Base-by-base conservation (phyloP, 2,888 invertebrate genomes). In the Plusia festucae region DNA sequence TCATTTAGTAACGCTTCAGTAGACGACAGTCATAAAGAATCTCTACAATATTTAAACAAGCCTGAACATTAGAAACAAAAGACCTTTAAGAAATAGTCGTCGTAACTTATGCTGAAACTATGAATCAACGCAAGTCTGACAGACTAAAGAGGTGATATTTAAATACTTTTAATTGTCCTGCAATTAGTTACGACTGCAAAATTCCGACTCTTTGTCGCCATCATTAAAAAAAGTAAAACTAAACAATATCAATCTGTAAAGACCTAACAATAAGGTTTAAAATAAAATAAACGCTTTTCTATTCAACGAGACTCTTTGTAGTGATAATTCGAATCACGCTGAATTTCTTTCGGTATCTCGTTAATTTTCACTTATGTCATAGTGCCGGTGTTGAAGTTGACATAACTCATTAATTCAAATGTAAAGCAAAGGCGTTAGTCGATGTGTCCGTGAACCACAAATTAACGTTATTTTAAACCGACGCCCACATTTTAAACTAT, bases 351-450 rank as follows among this genome's bases (percentile, higher is more conserved):
- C 65, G 46, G 64, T 65, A 72, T 69, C 61, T 64, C 68, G 61
- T 46, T 75, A 58, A 44, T 79, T 75, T 75, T 70, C 77, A 68
- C 65, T 62, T 65, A 72, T 79, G 72, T 74, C 67, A 76, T 76
- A 79, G 72, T 70, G 53, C 52, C 49, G 60, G 58, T 66, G 72
- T 69, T 68, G 60, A 61, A 49, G 67, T 69, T 71, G 69, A 65
- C 60, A 78, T 71, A 68, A 70, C 65, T 22, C 16, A 22, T 24
- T 52, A 24, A 70, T 70, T 73, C 60, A 57, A 68, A 68, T 66
- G 65, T 66, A 64, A 79, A 61, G 52, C 56, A 20, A 54, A 63
- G 40, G 18, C 49, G 40, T 32, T 61, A 32, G 58, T 40, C 18
- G 15, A 40, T 51, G 6, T 54, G 70, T 57, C 81, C 78, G 65